phyloP scores from a whole-genome alignment of 2,888 invertebrate genomes.

The Acleris laterana region DNA sequence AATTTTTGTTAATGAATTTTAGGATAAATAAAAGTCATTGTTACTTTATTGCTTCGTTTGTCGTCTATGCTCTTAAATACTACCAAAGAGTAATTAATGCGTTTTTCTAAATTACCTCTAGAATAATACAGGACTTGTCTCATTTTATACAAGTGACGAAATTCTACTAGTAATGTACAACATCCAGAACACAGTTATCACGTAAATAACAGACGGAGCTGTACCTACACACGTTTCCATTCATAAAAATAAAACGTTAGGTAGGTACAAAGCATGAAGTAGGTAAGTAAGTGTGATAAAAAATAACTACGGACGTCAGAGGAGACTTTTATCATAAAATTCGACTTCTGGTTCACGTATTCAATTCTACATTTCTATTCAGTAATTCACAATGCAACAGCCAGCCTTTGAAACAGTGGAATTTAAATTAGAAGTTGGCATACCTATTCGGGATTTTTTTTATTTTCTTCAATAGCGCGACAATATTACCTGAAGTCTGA shows the following conservation, averaged over 20 bases:
- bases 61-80: no score
- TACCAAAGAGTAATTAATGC: no score
- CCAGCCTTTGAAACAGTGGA: no score
- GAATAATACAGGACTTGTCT: no score
- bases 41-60: no score
- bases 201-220: slow-evolving; percentile 16
- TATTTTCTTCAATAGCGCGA: no score
- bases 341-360: slow-evolving; percentile 6
- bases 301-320: slow-evolving; percentile 23
- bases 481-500: no score
- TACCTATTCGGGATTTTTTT: no score
- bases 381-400: slow-evolving; percentile 2
- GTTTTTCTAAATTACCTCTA: no score
- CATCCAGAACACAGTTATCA: slow-evolving; percentile 5
- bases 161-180: no score
- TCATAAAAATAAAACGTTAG: slow-evolving; percentile 28
- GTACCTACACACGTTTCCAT: slow-evolving; percentile 23
- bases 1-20: not conserved
- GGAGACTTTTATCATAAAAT: slow-evolving; percentile 22
- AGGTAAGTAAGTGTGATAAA: slow-evolving; percentile 11
- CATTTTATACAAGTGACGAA: no score
- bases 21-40: not conserved
- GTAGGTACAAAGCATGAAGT: not conserved
- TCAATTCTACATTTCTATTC: not conserved
- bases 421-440: no score